phyloP scores from a whole-genome alignment of 2,888 invertebrate genomes.

The Nycteola revayana region DNA sequence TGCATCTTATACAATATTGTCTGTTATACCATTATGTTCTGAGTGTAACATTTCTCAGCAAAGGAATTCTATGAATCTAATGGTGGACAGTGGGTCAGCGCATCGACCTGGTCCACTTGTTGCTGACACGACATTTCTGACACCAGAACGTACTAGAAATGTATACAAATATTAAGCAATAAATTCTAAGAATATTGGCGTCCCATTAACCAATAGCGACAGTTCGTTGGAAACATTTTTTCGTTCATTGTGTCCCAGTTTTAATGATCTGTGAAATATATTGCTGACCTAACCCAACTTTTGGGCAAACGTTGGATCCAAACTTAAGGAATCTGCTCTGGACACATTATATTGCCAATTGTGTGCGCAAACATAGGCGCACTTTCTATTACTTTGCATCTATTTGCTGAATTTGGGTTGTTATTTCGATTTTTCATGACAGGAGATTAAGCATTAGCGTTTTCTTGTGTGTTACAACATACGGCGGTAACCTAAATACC shows the following conservation, averaged over 20 bases:
- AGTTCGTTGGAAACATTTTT: conserved; percentile 36
- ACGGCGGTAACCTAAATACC: too few species aligned
- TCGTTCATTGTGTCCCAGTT: conserved; percentile 29
- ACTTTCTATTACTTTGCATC: too few species aligned
- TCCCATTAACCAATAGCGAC: conserved; percentile 35
- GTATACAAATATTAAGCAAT: conserved; percentile 47
- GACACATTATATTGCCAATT: too few species aligned
- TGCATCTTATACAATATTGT: too few species aligned
- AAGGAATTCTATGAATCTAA: conserved; percentile 21
- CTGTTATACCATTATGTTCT: conserved; percentile 9
- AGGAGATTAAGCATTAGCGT: too few species aligned
- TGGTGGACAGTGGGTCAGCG: conserved; percentile 15
- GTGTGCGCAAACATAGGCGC: too few species aligned
- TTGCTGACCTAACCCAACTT: conserved; percentile 8
- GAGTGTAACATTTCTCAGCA: conserved; percentile 6
- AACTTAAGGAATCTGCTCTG: too few species aligned
- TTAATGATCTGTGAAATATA: conserved; percentile 15
- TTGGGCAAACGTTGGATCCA: conserved; percentile 13
- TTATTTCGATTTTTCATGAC: too few species aligned
- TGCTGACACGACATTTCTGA: conserved; percentile 18
- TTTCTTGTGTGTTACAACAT: too few species aligned
- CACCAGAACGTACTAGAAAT: conserved; percentile 23
- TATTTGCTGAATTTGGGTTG: too few species aligned
- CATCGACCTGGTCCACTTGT: conserved; percentile 30
- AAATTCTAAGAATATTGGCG: conserved; percentile 40